Conservation (phyloP, 2,888 invertebrate genomes). For the Cantharis rufa region DNA sequence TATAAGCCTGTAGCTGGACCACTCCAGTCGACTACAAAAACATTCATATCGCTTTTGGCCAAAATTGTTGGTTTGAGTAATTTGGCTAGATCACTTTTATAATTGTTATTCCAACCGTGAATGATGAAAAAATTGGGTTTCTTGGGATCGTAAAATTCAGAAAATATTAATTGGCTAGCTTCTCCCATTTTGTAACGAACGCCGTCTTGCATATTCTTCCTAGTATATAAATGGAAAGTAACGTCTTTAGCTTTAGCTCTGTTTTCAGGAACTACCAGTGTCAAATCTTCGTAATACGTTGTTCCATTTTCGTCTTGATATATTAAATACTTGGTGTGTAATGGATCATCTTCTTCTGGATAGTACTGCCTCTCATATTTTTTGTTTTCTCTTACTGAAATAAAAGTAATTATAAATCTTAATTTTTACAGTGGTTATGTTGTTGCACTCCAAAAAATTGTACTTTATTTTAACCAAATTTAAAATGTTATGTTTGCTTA, state of each 20-base stretch:
- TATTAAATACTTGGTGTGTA: slow-evolving; percentile 6
- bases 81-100: slow-evolving; percentile 11
- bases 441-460: too few relatives aligned
- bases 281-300: slow-evolving; percentile 23
- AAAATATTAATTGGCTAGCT: background rate
- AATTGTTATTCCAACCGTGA: slow-evolving; percentile 27
- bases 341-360: slow-evolving; percentile 6
- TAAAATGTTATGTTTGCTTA: too few relatives aligned
- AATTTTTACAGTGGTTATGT: too few relatives aligned
- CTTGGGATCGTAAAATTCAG: slow-evolving; percentile 7
- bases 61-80: slow-evolving; percentile 11
- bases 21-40: slow-evolving; percentile 28
- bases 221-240: slow-evolving; percentile 39
- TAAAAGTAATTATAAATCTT: background rate
- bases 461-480: too few relatives aligned
- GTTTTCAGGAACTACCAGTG: background rate
- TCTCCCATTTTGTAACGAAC: background rate
- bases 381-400: background rate
- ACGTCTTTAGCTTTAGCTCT: slow-evolving; percentile 32
- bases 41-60: slow-evolving; percentile 11
- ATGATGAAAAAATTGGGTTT: slow-evolving; percentile 21
- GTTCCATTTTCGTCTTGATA: slow-evolving; percentile 25
- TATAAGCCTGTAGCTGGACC: slow-evolving; percentile 11
- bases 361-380: background rate
- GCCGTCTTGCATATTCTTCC: background rate